Conservation (phyloP, 1,140 invertebrate genomes). For the Penaeus vannamei region DNA sequence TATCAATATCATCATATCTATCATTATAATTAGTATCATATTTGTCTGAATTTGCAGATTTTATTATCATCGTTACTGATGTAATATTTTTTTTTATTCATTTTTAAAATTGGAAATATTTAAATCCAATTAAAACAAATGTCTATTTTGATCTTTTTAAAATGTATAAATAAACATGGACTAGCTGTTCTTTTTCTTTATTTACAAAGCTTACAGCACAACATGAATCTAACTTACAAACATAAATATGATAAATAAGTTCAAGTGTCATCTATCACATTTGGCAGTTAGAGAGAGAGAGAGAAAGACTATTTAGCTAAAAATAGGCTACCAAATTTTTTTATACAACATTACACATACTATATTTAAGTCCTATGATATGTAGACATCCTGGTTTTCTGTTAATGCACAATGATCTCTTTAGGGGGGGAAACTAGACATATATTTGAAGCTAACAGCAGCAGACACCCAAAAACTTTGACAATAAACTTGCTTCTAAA, state of each 20-base stretch:
- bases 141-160: too few relatives aligned
- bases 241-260: conserved; percentile 1
- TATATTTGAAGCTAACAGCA: conserved; percentile 26
- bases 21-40: too few relatives aligned
- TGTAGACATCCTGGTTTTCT: too few relatives aligned
- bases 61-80: too few relatives aligned
- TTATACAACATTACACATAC: background rate
- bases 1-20: too few relatives aligned
- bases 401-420: too few relatives aligned
- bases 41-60: too few relatives aligned
- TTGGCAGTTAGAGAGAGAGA: background rate
- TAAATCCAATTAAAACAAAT: too few relatives aligned
- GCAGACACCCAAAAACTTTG: background rate
- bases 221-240: conserved; percentile 20
- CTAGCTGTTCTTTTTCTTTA: background rate
- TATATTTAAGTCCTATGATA: too few relatives aligned
- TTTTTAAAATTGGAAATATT: too few relatives aligned
- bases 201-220: conserved; percentile 32
- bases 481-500: conserved; percentile 8
- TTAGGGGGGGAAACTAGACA: background rate
- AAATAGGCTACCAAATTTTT: background rate
- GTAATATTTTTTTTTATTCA: too few relatives aligned
- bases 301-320: too few relatives aligned
- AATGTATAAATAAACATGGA: background rate
- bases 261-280: background rate